Evolutionary conservation across 2,797 vertebrate genomes (phyloP).

Genomic region (Discoglossus pictus): DNA sequence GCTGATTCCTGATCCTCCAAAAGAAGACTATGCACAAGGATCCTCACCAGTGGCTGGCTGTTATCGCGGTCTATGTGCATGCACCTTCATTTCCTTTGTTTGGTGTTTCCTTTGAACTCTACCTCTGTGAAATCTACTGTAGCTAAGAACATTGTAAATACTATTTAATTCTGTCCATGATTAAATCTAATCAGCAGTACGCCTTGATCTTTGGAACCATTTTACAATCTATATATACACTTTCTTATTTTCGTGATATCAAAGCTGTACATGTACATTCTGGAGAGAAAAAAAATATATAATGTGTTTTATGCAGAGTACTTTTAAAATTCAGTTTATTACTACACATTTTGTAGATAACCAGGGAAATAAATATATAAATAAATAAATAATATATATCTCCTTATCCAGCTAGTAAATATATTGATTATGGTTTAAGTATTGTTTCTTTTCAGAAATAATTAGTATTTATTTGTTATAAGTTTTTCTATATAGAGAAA

Average conservation of each 20-base stretch:
- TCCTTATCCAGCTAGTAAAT: slow-evolving; percentile 58
- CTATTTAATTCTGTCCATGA: slow-evolving; percentile 61
- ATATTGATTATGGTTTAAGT: slow-evolving; percentile 80
- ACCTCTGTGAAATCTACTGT: slow-evolving; percentile 84
- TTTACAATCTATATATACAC: slow-evolving; percentile 59
- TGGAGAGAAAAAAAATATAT: slow-evolving; percentile 69
- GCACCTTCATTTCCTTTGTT: slow-evolving; percentile 65
- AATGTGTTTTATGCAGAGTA: slow-evolving; percentile 78
- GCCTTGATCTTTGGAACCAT: slow-evolving; percentile 54
- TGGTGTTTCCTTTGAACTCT: slow-evolving; percentile 70
- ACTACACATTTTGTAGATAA: slow-evolving; percentile 79
- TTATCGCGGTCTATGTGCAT: slow-evolving; percentile 62
- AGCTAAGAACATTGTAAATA: slow-evolving; percentile 67
- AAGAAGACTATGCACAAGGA: slow-evolving; percentile 42
- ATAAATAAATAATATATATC: slow-evolving; percentile 54
- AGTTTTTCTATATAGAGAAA: not conserved
- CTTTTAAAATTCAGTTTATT: slow-evolving; percentile 70
- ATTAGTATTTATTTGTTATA: slow-evolving; percentile 60
- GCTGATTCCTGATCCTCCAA: slow-evolving; percentile 65
- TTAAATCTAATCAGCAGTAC: slow-evolving; percentile 55
- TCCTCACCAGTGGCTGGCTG: slow-evolving; percentile 10
- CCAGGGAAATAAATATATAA: slow-evolving; percentile 73
- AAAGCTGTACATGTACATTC: slow-evolving; percentile 77
- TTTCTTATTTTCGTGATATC: slow-evolving; percentile 61
- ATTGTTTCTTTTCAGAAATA: too few relatives aligned